Percentiles rank a stretch among this genome's conserved stretches.
Evolutionary conservation across 2,113 vertebrate species (phyloP).

Genomic region (Pachypanchax playfairii): DNA sequence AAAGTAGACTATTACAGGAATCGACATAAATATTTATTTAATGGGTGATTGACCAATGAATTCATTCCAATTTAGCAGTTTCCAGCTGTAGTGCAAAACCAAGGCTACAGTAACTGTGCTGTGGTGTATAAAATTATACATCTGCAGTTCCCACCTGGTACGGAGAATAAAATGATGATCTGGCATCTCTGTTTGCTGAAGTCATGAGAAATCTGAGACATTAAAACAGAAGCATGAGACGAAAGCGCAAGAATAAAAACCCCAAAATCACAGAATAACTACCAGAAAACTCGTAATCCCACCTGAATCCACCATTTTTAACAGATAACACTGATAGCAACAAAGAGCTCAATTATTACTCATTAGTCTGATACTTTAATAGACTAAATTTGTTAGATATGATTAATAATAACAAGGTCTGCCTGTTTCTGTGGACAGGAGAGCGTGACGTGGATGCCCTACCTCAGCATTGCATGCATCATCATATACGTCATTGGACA

Average conservation of each 20-base stretch:
- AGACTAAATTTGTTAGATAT: too few species aligned
- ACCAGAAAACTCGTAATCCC: constrained; percentile 17
- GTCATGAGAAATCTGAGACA: neutral
- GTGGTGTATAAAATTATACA: neutral
- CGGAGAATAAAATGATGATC: constrained; percentile 27
- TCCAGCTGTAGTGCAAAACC: neutral
- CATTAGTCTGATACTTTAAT: neutral
- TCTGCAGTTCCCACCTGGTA: neutral
- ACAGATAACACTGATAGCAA: neutral
- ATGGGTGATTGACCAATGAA: too few species aligned
- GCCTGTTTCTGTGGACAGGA: constrained; percentile 65
- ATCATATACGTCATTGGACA: constrained; percentile 89
- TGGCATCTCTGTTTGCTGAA: constrained; percentile 18
- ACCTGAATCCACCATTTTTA: constrained; percentile 9
- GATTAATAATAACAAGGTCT: constrained; percentile 20
- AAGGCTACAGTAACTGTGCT: neutral
- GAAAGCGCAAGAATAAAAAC: constrained; percentile 11
- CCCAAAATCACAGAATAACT: fast-evolving
- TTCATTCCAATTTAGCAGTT: neutral
- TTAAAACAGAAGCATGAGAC: constrained; percentile 5
- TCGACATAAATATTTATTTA: neutral
- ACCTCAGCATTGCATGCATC: constrained; percentile 87
- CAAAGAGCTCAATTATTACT: neutral
- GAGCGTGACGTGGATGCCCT: constrained; percentile 85
- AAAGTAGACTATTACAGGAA: neutral